These are phyloP conservation scores for Harpagifer antarcticus DNA, from an alignment of 2,797 vertebrate genomes.

Conservation along the genomic window DNA sequence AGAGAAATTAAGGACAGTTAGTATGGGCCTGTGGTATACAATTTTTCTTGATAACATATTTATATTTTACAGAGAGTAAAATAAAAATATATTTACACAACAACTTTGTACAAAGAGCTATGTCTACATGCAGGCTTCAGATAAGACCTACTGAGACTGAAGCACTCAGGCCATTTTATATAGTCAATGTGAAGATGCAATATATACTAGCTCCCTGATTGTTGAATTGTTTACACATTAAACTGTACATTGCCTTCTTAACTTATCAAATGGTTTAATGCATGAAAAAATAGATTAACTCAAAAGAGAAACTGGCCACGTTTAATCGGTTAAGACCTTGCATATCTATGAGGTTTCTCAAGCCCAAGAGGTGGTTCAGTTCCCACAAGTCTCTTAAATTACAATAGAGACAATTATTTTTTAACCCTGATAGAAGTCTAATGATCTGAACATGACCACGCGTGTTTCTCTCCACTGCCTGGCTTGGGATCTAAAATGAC, in stretches of 20 bases:
- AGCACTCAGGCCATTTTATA: slow-evolving; percentile 40
- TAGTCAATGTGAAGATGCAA: slow-evolving; percentile 24
- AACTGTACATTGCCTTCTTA: neutral
- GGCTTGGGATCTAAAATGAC: slow-evolving; percentile 10
- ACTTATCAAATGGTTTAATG: too few relatives aligned
- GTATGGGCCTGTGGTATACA: slow-evolving; percentile 99
- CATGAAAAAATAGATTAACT: neutral
- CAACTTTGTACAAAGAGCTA: slow-evolving; percentile 90
- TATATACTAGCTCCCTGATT: slow-evolving; percentile 12
- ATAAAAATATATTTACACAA: slow-evolving; percentile 90
- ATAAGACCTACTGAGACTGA: slow-evolving; percentile 54
- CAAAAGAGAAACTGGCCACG: neutral
- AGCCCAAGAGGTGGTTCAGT: slow-evolving; percentile 24
- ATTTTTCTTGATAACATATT: slow-evolving; percentile 87
- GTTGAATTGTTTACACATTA: neutral
- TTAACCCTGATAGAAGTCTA: neutral
- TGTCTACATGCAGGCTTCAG: slow-evolving; percentile 87
- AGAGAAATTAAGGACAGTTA: slow-evolving; percentile 99
- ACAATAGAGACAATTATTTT: slow-evolving; percentile 8
- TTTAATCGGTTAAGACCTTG: neutral
- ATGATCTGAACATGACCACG: slow-evolving; percentile 8
- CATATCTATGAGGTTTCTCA: slow-evolving; percentile 5
- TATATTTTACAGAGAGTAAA: slow-evolving; percentile 88
- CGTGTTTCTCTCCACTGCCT: slow-evolving; percentile 25
- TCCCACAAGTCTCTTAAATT: slow-evolving; percentile 17